Conservation (phyloP, 1,140 invertebrate species). For the Portunus trituberculatus region DNA sequence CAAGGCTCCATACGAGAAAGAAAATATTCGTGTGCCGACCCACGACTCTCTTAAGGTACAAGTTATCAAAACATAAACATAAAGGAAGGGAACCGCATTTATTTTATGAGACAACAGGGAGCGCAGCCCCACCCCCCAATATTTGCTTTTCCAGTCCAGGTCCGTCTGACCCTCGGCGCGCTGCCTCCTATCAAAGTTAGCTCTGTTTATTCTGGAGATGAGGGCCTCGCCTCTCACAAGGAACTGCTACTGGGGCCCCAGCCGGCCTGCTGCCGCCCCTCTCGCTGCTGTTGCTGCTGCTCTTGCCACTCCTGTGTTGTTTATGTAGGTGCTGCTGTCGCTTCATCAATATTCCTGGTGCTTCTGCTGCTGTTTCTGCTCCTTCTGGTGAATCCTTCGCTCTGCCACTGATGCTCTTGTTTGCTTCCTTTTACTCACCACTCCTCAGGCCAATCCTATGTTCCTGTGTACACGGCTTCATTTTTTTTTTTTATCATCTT, state of each 20-base stretch:
- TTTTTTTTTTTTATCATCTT: not conserved
- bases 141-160: slow-evolving; percentile 75
- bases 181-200: slow-evolving; percentile 71
- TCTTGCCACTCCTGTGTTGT: not conserved
- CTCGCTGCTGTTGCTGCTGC: slow-evolving; percentile 32
- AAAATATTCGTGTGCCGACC: slow-evolving; percentile 4
- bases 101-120: slow-evolving; percentile 74
- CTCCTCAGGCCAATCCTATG: not conserved
- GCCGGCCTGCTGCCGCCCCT: not conserved
- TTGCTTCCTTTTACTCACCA: not conserved
- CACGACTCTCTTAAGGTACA: slow-evolving; percentile 21
- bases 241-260: slow-evolving; percentile 33
- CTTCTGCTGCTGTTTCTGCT: slow-evolving; percentile 35
- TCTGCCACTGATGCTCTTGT: not conserved
- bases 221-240: slow-evolving; percentile 67
- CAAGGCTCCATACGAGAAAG: not conserved
- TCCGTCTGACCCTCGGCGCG: slow-evolving; percentile 70
- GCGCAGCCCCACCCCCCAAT: slow-evolving; percentile 48
- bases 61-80: slow-evolving; percentile 68
- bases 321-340: slow-evolving; percentile 27
- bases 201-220: slow-evolving; percentile 75
- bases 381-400: slow-evolving; percentile 12
- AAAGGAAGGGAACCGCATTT: slow-evolving; percentile 69
- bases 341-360: slow-evolving; percentile 37
- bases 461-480: not conserved